Evolutionary conservation across 2,113 vertebrate genomes (phyloP), one percentile per base, ranked within the genome.

Genomic region (Lophochroa leadbeateri): DNA sequence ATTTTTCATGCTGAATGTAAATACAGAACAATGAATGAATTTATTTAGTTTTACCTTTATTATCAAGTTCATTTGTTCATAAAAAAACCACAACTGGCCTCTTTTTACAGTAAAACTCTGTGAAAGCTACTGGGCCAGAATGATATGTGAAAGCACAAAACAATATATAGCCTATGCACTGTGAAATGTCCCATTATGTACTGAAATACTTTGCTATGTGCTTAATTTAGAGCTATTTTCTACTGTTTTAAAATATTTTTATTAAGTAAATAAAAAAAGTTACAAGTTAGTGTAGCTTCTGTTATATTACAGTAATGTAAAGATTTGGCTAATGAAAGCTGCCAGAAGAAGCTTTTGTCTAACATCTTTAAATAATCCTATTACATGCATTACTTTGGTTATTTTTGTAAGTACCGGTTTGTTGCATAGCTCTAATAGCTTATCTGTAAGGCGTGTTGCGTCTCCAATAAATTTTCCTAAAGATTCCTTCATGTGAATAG

Each of bases 401-500:
- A 18, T 33, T 79, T 75, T 13, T 74, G 2, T 50, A 75, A 69
- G 65, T 98, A 99, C 99, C 96, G 98, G 98, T 97, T 99, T 99
- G 97, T 99, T 99, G 97, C 99, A 99, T 24, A 99, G 98, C 96
- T 99, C 99, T 90, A 99, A 96, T 63, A 99, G 98, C 96, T 99
- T 99, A 98, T 99, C 99, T 1, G 99, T 99, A 74, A 99, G 98
- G 76, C 98, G 98, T 92, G 98, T 99, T 78, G 99, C 98, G 90
- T 99, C 99, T 85, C 98, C 98, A 37, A 99, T 98, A 95, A 99
- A 99, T 94, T 99, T 99, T 76, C 98, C 99, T 95, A 99, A 98
- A 24, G 99, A 98, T 17, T 96, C 97, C 95, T 99, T 99, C 97
- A 99, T 98, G 82, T 98, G 98, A 95, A 98, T 98, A 23, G 99